These are phyloP conservation scores for Gadopsis marmoratus DNA, from an alignment of 2,797 vertebrate genomes.

Conservation along the genomic window DNA sequence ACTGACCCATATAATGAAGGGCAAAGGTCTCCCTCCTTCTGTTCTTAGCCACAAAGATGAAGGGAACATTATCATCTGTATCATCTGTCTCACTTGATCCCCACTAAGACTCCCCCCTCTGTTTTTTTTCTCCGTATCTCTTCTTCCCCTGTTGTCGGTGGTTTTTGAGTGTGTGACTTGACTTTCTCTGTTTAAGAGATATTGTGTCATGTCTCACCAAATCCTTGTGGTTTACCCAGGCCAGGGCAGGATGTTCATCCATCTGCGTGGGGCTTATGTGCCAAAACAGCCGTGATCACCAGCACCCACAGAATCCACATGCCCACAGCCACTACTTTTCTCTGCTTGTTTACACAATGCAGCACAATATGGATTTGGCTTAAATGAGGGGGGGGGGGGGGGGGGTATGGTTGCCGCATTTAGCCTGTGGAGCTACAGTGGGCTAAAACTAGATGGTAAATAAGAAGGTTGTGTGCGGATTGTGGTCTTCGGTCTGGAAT, in stretches of 20 bases:
- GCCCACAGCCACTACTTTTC: slow-evolving; percentile 52
- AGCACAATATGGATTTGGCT: slow-evolving; percentile 53
- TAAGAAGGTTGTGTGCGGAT: slow-evolving; percentile 11
- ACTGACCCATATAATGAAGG: slow-evolving; percentile 80
- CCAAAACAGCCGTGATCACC: slow-evolving; percentile 58
- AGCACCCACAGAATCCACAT: slow-evolving; percentile 48
- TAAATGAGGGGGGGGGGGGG: slow-evolving; percentile 32
- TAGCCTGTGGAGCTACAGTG: slow-evolving; percentile 26
- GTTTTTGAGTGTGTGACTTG: slow-evolving; percentile 17
- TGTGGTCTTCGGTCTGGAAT: slow-evolving; percentile 23
- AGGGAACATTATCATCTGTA: slow-evolving; percentile 68
- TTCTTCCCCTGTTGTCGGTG: slow-evolving; percentile 1
- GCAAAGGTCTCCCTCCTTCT: slow-evolving; percentile 65
- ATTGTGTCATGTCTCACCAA: slow-evolving; percentile 57
- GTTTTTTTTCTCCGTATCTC: neutral
- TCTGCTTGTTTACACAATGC: slow-evolving; percentile 49
- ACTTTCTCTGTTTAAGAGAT: slow-evolving; percentile 37
- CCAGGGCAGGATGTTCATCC: slow-evolving; percentile 60
- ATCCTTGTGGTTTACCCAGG: slow-evolving; percentile 50
- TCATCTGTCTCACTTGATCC: slow-evolving; percentile 58
- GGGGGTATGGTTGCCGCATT: slow-evolving; percentile 29
- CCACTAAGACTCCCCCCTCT: neutral
- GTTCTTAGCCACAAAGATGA: slow-evolving; percentile 61
- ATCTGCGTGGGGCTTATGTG: slow-evolving; percentile 64
- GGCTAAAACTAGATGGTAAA: slow-evolving; percentile 35